phyloP scores from a whole-genome alignment of 1,140 invertebrate species.

The Belonocnema kinseyi region DNA sequence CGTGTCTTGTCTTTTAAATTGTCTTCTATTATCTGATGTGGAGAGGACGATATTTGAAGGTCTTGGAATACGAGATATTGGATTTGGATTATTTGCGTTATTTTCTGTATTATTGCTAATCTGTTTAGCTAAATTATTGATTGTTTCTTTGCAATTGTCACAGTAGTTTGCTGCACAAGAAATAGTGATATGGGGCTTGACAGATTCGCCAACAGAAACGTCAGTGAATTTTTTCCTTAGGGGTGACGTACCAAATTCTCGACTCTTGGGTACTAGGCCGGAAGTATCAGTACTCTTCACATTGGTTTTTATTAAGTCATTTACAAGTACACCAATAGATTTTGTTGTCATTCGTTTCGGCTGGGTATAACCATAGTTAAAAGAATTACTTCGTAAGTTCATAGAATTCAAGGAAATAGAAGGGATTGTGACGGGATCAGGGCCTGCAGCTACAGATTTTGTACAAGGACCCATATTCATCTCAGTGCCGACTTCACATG shows the following conservation, averaged over 20 bases:
- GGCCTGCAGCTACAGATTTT: constrained; percentile 61
- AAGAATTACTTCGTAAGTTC: constrained; percentile 67
- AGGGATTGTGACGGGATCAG: constrained; percentile 51
- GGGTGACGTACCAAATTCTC: constrained; percentile 74
- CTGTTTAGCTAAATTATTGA: constrained; percentile 70
- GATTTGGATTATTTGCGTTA: constrained; percentile 57
- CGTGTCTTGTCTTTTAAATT: constrained; percentile 70
- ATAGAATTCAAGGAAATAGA: constrained; percentile 64
- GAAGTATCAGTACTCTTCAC: constrained; percentile 65
- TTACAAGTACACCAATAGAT: constrained; percentile 60
- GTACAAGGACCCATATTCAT: constrained; percentile 58
- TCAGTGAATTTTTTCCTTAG: constrained; percentile 73
- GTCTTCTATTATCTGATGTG: constrained; percentile 55
- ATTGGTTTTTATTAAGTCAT: constrained; percentile 55
- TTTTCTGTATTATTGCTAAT: constrained; percentile 58
- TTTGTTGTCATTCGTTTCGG: constrained; percentile 56
- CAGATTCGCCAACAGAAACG: constrained; percentile 76
- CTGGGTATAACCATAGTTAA: constrained; percentile 66
- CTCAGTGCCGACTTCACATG: constrained; percentile 64
- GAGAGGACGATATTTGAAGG: constrained; percentile 63
- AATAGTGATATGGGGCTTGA: constrained; percentile 76
- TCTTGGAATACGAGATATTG: constrained; percentile 64
- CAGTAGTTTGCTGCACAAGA: constrained; percentile 78
- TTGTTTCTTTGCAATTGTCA: constrained; percentile 81
- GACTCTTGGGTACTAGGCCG: constrained; percentile 58